Conservation (phyloP, 2,797 vertebrate genomes). For the Mustela erminea region DNA sequence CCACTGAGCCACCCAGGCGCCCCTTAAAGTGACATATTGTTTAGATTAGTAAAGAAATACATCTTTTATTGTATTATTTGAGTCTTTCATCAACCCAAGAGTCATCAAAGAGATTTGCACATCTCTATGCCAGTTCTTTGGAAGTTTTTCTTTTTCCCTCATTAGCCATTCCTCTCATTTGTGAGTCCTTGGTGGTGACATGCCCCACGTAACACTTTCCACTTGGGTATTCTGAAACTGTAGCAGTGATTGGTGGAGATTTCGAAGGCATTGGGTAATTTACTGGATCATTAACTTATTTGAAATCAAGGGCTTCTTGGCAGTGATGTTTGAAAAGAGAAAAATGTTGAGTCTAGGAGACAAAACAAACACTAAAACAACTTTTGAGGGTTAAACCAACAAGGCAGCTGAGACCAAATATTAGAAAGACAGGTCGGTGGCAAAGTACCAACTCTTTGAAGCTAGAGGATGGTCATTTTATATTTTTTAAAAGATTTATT, state of each 20-base stretch:
- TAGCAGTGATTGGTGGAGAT: background rate
- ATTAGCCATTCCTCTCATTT: background rate
- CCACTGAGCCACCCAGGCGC: too few relatives aligned
- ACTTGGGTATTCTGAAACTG: background rate
- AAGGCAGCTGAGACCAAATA: background rate
- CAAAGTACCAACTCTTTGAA: background rate
- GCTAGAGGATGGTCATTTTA: background rate
- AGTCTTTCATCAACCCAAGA: background rate
- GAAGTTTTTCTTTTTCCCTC: background rate
- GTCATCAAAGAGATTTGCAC: background rate
- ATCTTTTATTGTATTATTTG: background rate
- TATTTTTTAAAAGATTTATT: background rate
- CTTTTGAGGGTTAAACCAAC: background rate
- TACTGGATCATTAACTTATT: background rate
- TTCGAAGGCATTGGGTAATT: background rate
- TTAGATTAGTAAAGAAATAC: background rate
- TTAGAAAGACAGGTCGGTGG: background rate
- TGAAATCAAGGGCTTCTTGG: conserved; percentile 12
- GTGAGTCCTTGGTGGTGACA: background rate
- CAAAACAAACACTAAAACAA: background rate
- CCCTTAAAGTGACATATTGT: background rate
- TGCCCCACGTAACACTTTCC: background rate
- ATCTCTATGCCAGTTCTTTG: background rate
- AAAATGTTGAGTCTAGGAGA: background rate
- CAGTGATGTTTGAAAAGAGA: conserved; percentile 18